Percentiles rank a stretch among this genome's conserved stretches.
Conservation (phyloP, 2,113 vertebrate genomes). For the Thunnus maccoyii region DNA sequence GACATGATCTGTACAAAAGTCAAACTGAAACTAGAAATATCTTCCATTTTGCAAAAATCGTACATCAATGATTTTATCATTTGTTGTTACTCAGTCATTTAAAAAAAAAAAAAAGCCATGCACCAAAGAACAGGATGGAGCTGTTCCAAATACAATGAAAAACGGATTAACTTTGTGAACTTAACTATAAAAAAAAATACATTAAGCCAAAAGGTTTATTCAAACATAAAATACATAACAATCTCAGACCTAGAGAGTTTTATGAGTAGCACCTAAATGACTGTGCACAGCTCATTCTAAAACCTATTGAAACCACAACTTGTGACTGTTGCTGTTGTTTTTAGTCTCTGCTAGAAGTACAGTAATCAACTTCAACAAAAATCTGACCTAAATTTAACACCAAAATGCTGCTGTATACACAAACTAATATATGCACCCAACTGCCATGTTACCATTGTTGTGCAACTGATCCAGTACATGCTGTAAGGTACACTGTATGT, state of each 20-base stretch:
- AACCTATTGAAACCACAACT: slow-evolving; percentile 42
- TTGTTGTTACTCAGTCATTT: not conserved
- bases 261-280: slow-evolving; percentile 1
- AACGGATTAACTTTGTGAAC: not conserved
- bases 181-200: not conserved
- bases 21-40: not conserved
- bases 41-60: not conserved
- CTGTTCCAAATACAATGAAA: not conserved
- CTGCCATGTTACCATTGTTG: not conserved
- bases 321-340: not conserved
- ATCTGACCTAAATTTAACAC: not conserved
- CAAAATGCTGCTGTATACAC: no score
- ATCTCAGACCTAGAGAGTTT: not conserved
- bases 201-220: not conserved
- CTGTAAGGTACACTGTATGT: not conserved
- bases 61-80: not conserved
- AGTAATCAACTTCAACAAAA: not conserved
- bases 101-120: no score
- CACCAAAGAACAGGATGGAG: not conserved
- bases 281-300: slow-evolving; percentile 10
- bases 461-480: not conserved
- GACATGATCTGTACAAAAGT: not conserved
- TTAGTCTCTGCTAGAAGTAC: not conserved
- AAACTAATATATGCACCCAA: not conserved
- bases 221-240: not conserved